Conservation (phyloP, 2,888 invertebrate species). For the Agrotis clavis region DNA sequence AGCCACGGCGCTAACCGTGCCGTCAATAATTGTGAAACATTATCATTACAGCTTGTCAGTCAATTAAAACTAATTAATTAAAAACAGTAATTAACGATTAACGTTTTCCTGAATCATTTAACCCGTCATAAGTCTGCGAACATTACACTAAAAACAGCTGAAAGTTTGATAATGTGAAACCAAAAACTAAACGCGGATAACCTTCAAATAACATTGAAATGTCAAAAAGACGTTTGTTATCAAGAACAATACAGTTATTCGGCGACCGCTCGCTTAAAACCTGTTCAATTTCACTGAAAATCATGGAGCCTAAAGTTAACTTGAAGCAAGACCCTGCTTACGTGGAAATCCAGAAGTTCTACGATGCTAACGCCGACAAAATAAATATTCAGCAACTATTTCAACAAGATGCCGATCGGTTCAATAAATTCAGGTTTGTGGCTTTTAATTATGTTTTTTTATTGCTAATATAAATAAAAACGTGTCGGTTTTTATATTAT, state of each 20-base stretch:
- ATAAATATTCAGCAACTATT: constrained; percentile 96
- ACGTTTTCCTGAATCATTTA: background rate
- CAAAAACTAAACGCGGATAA: constrained; percentile 80
- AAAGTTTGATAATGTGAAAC: constrained; percentile 9
- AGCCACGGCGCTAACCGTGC: too few relatives aligned
- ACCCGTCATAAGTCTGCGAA: too few relatives aligned
- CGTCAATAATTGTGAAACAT: too few relatives aligned
- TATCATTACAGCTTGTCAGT: too few relatives aligned
- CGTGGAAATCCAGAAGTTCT: constrained; percentile 94
- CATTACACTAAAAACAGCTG: constrained; percentile 31
- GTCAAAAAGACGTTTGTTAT: constrained; percentile 87
- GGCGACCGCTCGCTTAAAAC: constrained; percentile 68
- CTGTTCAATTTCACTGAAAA: constrained; percentile 72
- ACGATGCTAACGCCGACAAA: constrained; percentile 93
- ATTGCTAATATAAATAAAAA: constrained; percentile 38
- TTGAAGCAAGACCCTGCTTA: constrained; percentile 92
- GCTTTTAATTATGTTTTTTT: constrained; percentile 40
- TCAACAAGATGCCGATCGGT: constrained; percentile 94
- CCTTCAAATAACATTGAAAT: constrained; percentile 89
- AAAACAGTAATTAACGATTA: background rate
- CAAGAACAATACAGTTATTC: constrained; percentile 76
- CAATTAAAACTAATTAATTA: background rate
- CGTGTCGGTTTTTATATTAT: constrained; percentile 38
- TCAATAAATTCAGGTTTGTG: constrained; percentile 96
- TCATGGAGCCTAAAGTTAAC: constrained; percentile 87